Evolutionary conservation across 2,888 invertebrate genomes (phyloP), one percentile per base, ranked within the genome.

Genomic region (Thysanoteuthis rhombus): DNA sequence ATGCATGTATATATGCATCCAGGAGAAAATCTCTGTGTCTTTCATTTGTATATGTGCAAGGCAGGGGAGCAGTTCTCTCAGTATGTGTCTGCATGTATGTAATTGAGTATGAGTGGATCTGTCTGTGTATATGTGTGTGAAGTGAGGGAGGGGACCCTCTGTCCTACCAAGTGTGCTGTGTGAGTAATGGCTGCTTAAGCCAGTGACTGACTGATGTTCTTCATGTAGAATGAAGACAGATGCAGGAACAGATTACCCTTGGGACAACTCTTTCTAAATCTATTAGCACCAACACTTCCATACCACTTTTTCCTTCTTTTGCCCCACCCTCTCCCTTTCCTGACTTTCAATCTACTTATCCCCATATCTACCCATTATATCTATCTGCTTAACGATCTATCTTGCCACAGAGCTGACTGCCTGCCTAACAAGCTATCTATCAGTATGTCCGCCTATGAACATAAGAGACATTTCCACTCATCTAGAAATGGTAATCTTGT

Each of bases 191-290:
- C n/a, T 75, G 75, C 75, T 75, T 75, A 75, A 75, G 36, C 75
- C 75, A 75, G 75, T 75, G 19, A 75, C 75, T 75, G 75, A 75
- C 75, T 75, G 75, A 75, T 75, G 75, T 75, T 75, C 75, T 75
- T 75, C n/a, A 75, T 75, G 75, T 75, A n/a, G 75, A 75, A 75
- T n/a, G 75, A 75, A 75, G 75, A 75, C 75, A 75, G 75, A 75
- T 75, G 75, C 75, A 75, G 16, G 75, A 75, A 75, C 75, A 75
- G 75, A 75, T 75, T 75, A 75, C 75, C 75, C 75, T 75, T n/a
- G 75, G 75, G 75, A 75, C n/a, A 75, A n/a, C 75, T 75, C 75
- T 75, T 75, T 75, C 75, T 75, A 75, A 75, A 75, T 75, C 75
- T 75, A 75, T 75, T 75, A 75, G 75, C 75, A 75, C 36, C 75